These are phyloP conservation scores for Hecatera dysodea DNA, from an alignment of 2,888 invertebrate genomes.

Conservation along the genomic window DNA sequence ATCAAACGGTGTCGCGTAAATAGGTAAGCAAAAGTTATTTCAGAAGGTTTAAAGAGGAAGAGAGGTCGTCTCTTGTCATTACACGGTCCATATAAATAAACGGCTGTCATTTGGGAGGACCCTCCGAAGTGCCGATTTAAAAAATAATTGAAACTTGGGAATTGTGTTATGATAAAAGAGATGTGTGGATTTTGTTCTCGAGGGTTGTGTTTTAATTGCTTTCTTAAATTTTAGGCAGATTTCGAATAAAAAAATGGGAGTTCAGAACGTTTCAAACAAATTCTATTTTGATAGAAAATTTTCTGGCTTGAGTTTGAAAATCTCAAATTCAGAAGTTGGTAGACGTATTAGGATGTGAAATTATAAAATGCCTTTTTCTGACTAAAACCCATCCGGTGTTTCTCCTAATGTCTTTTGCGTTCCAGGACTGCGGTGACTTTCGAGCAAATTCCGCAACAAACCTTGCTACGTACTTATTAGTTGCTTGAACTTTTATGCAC, in stretches of 20 bases:
- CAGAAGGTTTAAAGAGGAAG: conserved; percentile 1
- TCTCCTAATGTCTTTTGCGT: no score
- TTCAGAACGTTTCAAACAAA: not conserved
- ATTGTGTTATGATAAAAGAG: conserved; percentile 9
- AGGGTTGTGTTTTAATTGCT: not conserved
- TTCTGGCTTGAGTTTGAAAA: no score
- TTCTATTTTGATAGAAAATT: not conserved
- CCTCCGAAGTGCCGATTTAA: conserved; percentile 38
- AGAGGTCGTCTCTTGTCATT: conserved; percentile 27
- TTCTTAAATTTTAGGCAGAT: not conserved
- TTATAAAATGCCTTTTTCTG: no score
- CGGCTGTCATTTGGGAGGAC: conserved; percentile 30
- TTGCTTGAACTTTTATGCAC: not conserved
- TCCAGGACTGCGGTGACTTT: no score
- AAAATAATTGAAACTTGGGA: conserved; percentile 45
- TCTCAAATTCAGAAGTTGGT: not conserved
- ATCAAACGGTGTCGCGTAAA: not conserved
- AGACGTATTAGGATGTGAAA: no score
- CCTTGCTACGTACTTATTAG: no score
- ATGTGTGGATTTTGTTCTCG: not conserved
- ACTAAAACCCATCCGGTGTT: no score
- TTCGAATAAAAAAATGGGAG: not conserved
- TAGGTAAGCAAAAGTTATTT: not conserved
- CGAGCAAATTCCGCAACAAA: no score
- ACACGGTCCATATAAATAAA: conserved; percentile 46